These are phyloP conservation scores for Acheta domesticus DNA, from an alignment of 2,888 invertebrate genomes.

Conservation along the genomic window DNA sequence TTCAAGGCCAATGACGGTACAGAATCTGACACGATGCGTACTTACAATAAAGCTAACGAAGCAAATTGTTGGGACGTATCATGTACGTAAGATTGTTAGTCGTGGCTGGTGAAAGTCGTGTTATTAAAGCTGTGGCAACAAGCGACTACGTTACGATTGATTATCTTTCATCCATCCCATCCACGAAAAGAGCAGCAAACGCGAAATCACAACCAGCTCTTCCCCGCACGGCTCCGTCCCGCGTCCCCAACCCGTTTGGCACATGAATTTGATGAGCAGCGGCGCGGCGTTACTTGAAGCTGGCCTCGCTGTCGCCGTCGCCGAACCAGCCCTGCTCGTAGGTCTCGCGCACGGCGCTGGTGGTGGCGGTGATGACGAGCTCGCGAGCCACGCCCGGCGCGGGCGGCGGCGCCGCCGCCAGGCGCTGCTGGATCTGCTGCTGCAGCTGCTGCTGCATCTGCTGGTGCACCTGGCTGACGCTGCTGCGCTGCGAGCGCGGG, in stretches of 20 bases:
- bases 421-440: conserved; percentile 22
- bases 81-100: background rate
- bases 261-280: conserved; percentile 21
- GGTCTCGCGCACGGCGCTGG: conserved; percentile 28
- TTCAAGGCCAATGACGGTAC: too few relatives aligned
- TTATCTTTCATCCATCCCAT: background rate
- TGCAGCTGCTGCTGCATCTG: conserved; percentile 23
- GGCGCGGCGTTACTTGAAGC: conserved; percentile 39
- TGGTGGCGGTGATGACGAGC: conserved; percentile 27
- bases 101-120: background rate
- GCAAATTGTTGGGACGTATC: too few relatives aligned
- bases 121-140: conserved; percentile 18
- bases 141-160: background rate
- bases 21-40: too few relatives aligned
- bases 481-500: conserved; percentile 40
- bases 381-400: conserved; percentile 26
- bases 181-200: background rate
- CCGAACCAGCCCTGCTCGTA: conserved; percentile 35
- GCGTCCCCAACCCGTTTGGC: background rate
- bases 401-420: background rate
- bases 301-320: conserved; percentile 40
- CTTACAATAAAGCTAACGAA: too few relatives aligned
- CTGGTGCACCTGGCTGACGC: conserved; percentile 32
- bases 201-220: background rate
- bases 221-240: too few relatives aligned